Conservation (phyloP, 2,113 vertebrate species). For the Gobius niger region DNA sequence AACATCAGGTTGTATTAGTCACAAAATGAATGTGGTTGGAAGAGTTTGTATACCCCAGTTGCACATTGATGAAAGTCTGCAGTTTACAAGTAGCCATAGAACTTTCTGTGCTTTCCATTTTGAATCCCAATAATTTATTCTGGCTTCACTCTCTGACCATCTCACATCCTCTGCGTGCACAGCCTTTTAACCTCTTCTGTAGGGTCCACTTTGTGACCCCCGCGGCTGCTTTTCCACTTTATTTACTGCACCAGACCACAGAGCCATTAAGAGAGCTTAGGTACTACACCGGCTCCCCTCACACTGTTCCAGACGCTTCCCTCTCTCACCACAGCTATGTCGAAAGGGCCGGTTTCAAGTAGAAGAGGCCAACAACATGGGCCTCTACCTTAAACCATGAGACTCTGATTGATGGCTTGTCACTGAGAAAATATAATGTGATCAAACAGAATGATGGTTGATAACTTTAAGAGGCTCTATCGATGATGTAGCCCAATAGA, state of each 20-base stretch:
- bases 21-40: conserved; percentile 7
- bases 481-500: conserved; percentile 14
- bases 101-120: conserved; percentile 23
- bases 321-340: conserved; percentile 60
- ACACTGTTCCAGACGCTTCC: conserved; percentile 47
- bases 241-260: conserved; percentile 69
- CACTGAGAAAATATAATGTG: conserved; percentile 25
- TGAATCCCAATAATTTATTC: conserved; percentile 45
- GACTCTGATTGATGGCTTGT: conserved; percentile 51
- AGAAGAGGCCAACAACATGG: conserved; percentile 45
- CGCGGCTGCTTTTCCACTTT: conserved; percentile 66
- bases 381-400: conserved; percentile 38
- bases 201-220: conserved; percentile 51
- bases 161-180: conserved; percentile 10
- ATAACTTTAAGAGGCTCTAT: conserved; percentile 39
- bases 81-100: conserved; percentile 49
- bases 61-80: conserved; percentile 35
- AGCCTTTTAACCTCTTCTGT: conserved; percentile 40
- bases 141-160: conserved; percentile 14
- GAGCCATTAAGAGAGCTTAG: conserved; percentile 51
- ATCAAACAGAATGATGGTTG: conserved; percentile 13
- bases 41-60: conserved; percentile 20
- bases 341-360: conserved; percentile 51
- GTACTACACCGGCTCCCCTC: conserved; percentile 38
- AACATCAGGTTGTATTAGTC: conserved; percentile 1